Base-by-base conservation (phyloP, 2,113 vertebrate species). In the Hystrix cristata region DNA sequence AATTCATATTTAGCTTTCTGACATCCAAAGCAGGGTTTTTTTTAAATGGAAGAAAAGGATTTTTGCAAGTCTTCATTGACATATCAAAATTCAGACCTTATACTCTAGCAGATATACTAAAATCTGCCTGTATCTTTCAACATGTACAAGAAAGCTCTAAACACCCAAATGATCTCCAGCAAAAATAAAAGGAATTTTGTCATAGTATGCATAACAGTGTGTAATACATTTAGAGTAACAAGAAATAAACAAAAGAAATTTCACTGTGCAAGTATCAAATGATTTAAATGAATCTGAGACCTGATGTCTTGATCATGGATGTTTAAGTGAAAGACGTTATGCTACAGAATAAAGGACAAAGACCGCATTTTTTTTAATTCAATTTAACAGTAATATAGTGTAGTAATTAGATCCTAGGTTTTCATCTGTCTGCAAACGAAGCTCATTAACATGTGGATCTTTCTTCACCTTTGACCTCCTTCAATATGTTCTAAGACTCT, bases 121-220 rank as follows among this genome's bases (percentile, higher is more conserved):
- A 79, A 60, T 85, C 67, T 92, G 14, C 43, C 67, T 85, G 2
- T 85, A 55, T 31, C n/a, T 25, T 81, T 96, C 51, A 87, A n/a
- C 27, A 69, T 11, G 0, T 89, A 51, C 18, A 76, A 84, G 38
- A 87, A 82, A 57, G 10, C 31, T 57, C 46, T 83, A 51, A 64
- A 27, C 34, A 23, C 14, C 31, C 84, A 64, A 46, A 55, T 19
- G 78, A 55, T 65, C 10, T 23, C 69, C 21, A 46, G 57, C 48
- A 62, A 96, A 76, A 95, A 67, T 74, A 91, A 92, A 69, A 84
- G 21, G 1, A 79, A 81, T 74, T 92, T 94, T 89, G 21, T 65
- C 34, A 21, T 38, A 79, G 27, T 48, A 21, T 51, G n/a, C 25
- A 51, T 71, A 90, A 82, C 10, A 93, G 11, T 62, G 48, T 84